A percentile compares a stretch with the other conserved stretches of the same genome.
phyloP scores from a whole-genome alignment of 2,797 vertebrate species.

The Liparis tanakae region DNA sequence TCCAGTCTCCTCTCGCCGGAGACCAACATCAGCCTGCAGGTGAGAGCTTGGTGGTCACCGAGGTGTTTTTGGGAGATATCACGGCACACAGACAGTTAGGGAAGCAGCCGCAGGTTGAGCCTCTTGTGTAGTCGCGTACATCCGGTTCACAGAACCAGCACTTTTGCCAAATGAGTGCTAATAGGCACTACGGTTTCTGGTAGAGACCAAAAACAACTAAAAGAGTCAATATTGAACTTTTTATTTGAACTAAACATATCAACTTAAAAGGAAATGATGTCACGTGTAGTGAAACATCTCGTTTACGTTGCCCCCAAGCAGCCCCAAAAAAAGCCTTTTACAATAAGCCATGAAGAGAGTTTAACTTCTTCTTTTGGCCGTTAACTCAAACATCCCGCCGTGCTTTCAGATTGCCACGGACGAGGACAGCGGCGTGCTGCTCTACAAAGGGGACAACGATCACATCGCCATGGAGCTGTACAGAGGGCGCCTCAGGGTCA shows the following conservation, averaged over 20 bases:
- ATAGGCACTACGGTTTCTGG: neutral
- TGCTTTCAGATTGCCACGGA: slow-evolving; percentile 92
- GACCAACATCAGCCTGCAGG: slow-evolving; percentile 97
- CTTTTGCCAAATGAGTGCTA: too few species aligned
- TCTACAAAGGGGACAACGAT: slow-evolving; percentile 95
- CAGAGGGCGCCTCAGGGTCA: slow-evolving; percentile 94
- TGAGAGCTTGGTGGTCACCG: slow-evolving; percentile 51
- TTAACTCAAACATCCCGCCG: neutral
- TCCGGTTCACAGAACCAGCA: too few species aligned
- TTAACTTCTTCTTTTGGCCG: neutral
- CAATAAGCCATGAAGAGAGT: too few species aligned
- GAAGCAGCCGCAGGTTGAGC: neutral
- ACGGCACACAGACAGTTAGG: neutral
- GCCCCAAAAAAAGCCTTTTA: too few species aligned
- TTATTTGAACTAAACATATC: too few species aligned
- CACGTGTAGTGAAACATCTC: too few species aligned
- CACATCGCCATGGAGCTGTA: slow-evolving; percentile 95
- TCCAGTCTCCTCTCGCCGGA: slow-evolving; percentile 88
- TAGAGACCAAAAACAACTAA: neutral
- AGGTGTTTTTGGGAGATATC: neutral
- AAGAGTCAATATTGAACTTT: neutral
- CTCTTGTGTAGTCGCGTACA: too few species aligned
- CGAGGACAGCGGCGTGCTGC: slow-evolving; percentile 94
- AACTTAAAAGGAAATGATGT: too few species aligned
- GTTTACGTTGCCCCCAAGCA: too few species aligned